A percentile compares a stretch with the other conserved stretches of the same genome.
Evolutionary conservation across 1,140 invertebrate species (phyloP).

Genomic region (Brachionus sp.): DNA sequence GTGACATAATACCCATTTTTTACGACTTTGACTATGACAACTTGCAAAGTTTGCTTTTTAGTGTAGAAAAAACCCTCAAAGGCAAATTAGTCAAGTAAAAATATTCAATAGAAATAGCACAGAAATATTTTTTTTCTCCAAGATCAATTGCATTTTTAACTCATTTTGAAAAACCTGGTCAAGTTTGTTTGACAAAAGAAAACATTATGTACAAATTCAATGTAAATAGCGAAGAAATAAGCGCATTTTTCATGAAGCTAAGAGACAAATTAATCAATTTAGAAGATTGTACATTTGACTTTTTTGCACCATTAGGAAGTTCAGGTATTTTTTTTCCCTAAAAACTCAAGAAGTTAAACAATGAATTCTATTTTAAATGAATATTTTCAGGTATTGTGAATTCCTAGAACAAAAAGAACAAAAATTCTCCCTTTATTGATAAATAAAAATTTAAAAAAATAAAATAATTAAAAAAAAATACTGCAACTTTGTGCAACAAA

Average conservation of each 20-base stretch:
- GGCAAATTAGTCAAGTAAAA: constrained; percentile 19
- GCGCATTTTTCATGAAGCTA: constrained; percentile 7
- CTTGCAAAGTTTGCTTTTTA: background rate
- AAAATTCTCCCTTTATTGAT: no score
- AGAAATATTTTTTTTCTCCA: background rate
- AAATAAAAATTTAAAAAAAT: no score
- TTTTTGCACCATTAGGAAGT: constrained; percentile 13
- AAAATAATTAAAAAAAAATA: no score
- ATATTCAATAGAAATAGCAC: background rate
- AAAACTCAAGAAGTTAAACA: no score
- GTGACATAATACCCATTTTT: background rate
- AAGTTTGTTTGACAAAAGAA: background rate
- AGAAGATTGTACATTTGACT: background rate
- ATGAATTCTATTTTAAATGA: no score
- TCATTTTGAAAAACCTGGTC: constrained; percentile 44
- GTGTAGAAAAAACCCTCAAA: background rate
- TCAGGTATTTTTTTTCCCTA: constrained; percentile 16
- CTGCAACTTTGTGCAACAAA: no score
- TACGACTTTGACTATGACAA: constrained; percentile 21
- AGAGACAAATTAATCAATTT: background rate
- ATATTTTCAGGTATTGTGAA: no score
- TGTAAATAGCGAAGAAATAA: constrained; percentile 1
- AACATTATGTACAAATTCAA: constrained; percentile 25
- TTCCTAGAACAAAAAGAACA: no score
- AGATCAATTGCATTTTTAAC: constrained; percentile 33